Evolutionary conservation across 2,797 vertebrate species (phyloP), one percentile per base, ranked within the genome.

Genomic region (Percopsis omiscomaycus): DNA sequence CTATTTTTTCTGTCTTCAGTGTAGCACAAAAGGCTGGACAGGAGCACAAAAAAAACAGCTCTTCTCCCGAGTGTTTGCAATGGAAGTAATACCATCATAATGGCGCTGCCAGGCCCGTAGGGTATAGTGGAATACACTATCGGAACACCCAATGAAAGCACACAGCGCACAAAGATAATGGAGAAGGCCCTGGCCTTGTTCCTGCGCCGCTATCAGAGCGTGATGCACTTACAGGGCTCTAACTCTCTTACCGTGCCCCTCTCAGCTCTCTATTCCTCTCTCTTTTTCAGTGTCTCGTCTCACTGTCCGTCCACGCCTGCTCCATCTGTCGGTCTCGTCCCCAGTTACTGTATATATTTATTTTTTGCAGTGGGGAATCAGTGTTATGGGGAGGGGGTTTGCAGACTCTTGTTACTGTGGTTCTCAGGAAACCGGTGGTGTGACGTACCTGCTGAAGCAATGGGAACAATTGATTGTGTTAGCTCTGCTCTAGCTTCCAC

Each of bases 71-170:
- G 82, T 78, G 80, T 84, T 69, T 73, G 79, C 84, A 84, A 85
- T 86, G 85, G 84, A 90, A 89, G 88, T 90, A 90, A 91, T 90
- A 81, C 85, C 80, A 79, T 86, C 81, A 90, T 89, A 90, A 88
- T 88, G 84, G 75, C 37, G 75, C 82, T 78, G 79, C 83, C 66
- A 79, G 78, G 74, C 81, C 88, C 69, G 64, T 60, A 61, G 89
- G 88, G 82, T 75, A 69, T 76, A 73, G 75, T 60, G 73, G 75
- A 73, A 78, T 74, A 73, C 84, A 80, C 86, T 82, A 72, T 76
- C 68, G 5, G 74, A 86, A 76, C 75, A 75, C 61, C 82, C 84
- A 77, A 77, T 82, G 85, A 88, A 84, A 79, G 82, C 71, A 56
- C 67, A 46, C 74, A 59, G 72, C 74, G 64, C 87, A 87, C 81